These are phyloP conservation scores for Phasianus colchicus DNA, from an alignment of 2,113 vertebrate genomes.

Conservation along the genomic window DNA sequence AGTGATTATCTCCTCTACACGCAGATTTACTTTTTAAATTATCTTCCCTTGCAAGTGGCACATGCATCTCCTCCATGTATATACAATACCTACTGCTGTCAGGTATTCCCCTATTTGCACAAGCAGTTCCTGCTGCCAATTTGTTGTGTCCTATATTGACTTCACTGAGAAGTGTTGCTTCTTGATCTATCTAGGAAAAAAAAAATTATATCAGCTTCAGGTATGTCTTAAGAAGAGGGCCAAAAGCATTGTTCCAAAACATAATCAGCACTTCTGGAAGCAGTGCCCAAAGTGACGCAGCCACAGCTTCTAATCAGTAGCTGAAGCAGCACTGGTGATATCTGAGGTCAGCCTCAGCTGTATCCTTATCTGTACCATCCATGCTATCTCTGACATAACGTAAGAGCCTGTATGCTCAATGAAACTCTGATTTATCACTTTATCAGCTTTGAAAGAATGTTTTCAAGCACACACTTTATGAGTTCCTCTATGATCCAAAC, in stretches of 20 bases:
- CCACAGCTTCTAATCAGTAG: not conserved
- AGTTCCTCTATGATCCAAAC: not conserved
- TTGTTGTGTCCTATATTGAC: not conserved
- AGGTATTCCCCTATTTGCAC: not conserved
- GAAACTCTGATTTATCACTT: not conserved
- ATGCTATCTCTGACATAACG: fast-evolving
- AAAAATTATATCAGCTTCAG: not conserved
- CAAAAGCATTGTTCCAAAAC: not conserved
- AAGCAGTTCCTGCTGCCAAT: not conserved
- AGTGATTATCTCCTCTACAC: not conserved
- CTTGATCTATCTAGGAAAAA: not conserved
- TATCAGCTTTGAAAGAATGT: not conserved
- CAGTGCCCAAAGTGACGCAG: not conserved
- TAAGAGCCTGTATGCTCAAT: not conserved
- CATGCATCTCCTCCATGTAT: not conserved
- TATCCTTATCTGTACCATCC: not conserved
- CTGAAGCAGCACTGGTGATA: not conserved
- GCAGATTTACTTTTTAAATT: not conserved
- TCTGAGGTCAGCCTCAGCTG: not conserved
- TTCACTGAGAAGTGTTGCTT: not conserved
- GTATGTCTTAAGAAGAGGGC: not conserved
- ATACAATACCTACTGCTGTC: not conserved
- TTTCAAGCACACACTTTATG: not conserved
- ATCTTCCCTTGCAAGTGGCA: not conserved
- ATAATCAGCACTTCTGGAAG: not conserved